Conservation (phyloP, 2,797 vertebrate genomes). For the Manis javanica region DNA sequence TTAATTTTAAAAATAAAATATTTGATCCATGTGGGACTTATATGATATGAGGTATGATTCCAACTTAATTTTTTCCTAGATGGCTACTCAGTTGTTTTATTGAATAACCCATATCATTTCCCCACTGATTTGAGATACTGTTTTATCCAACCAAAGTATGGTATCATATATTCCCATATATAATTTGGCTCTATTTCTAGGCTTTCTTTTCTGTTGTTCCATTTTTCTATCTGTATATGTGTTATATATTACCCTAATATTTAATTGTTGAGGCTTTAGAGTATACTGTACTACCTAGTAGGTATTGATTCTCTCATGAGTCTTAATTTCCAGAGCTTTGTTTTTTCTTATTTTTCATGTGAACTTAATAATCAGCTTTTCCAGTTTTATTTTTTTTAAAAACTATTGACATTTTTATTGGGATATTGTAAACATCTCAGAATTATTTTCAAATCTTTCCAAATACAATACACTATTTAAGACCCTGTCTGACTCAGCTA, state of each 20-base stretch:
- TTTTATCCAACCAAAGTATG: neutral
- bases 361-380: slow-evolving; percentile 46
- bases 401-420: neutral
- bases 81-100: neutral
- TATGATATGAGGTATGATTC: neutral
- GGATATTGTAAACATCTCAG: neutral
- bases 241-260: neutral
- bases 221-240: neutral
- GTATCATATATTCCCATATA: neutral
- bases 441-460: neutral
- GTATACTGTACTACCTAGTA: neutral
- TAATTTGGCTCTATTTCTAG: neutral
- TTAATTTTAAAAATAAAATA: neutral
- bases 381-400: neutral
- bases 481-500: neutral
- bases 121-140: neutral
- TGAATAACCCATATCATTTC: neutral
- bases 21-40: neutral
- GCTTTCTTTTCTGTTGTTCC: neutral
- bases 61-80: neutral
- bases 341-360: slow-evolving; percentile 25
- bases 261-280: neutral
- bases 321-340: slow-evolving; percentile 28
- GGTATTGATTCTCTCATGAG: neutral
- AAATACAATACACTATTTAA: neutral